Conservation (phyloP, 2,797 vertebrate genomes). For the Esox masquinongy region DNA sequence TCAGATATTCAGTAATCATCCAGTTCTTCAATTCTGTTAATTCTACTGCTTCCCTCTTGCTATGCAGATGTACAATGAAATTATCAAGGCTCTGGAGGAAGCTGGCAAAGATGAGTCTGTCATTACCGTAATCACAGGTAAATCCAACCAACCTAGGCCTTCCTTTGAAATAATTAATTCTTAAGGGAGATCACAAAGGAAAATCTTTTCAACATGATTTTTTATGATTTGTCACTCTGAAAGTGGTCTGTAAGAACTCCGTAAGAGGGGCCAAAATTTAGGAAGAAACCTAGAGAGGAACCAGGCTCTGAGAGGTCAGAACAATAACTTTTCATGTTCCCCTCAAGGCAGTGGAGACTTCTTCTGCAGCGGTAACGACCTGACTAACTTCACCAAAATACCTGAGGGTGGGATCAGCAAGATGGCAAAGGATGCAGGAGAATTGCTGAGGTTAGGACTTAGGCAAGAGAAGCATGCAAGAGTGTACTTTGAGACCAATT, state of each 20-base stretch:
- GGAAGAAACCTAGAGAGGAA: too few species aligned
- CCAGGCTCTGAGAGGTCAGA: too few species aligned
- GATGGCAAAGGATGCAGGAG: conserved; percentile 60
- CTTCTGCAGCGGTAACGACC: conserved; percentile 92
- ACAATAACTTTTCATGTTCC: not conserved
- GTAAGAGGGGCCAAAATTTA: too few species aligned
- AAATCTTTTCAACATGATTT: too few species aligned
- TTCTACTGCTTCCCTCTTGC: not conserved
- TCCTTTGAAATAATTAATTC: not conserved
- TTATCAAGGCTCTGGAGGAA: conserved; percentile 81
- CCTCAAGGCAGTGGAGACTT: conserved; percentile 85
- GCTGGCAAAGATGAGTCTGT: conserved; percentile 82
- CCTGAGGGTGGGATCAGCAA: conserved; percentile 63
- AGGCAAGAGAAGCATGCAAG: not conserved
- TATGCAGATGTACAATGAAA: conserved; percentile 88
- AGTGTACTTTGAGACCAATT: not conserved
- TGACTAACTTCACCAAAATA: conserved; percentile 80
- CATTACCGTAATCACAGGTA: conserved; percentile 89
- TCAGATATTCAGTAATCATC: not conserved
- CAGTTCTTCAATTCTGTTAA: not conserved
- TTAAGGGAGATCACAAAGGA: not conserved
- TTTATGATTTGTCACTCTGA: too few species aligned
- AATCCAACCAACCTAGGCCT: not conserved
- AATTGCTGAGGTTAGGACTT: conserved; percentile 75
- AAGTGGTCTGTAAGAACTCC: too few species aligned